Conservation (phyloP, 2,888 invertebrate species). For the Deilephila elpenor region DNA sequence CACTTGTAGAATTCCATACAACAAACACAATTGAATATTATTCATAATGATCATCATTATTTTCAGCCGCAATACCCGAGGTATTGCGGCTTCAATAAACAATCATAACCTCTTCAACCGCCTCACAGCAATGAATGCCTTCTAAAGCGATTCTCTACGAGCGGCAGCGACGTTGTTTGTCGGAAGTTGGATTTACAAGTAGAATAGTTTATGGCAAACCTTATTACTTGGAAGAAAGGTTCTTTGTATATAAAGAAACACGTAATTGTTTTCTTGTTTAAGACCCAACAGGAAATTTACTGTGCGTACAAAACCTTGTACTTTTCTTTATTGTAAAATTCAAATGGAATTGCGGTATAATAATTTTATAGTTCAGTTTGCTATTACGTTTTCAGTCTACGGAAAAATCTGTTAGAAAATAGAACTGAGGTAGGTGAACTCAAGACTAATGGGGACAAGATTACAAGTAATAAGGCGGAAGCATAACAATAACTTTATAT, state of each 20-base stretch:
- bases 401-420: no score
- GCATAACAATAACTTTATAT: no score
- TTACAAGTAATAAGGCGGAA: no score
- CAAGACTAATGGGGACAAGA: no score
- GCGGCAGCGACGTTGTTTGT: not conserved
- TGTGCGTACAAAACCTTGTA: not conserved
- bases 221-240: conserved; percentile 6
- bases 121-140: not conserved
- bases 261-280: conserved; percentile 1
- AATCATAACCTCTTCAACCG: not conserved
- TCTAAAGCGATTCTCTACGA: not conserved
- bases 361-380: no score
- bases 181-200: not conserved
- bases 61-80: not conserved
- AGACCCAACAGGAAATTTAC: not conserved
- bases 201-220: not conserved
- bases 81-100: no score
- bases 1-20: no score
- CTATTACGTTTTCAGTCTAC: no score
- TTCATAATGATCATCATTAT: not conserved
- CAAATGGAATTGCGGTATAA: no score
- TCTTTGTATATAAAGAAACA: not conserved
- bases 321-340: no score
- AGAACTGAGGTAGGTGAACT: no score
- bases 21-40: no score